These are phyloP conservation scores for Calephelis nemesis DNA, from an alignment of 1,140 invertebrate species.

Conservation along the genomic window DNA sequence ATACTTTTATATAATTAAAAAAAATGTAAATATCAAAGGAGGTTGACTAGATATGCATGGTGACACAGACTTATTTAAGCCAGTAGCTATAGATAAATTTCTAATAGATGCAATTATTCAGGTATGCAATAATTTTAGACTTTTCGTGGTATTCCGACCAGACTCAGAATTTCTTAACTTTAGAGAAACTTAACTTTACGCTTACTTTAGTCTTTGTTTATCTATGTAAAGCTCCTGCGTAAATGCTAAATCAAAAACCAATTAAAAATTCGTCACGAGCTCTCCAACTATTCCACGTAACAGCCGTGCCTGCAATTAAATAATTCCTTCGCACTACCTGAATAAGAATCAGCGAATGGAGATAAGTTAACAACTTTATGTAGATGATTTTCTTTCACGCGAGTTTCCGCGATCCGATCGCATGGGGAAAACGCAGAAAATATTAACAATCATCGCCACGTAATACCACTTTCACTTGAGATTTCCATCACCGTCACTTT, in stretches of 20 bases:
- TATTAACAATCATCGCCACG: conserved; percentile 14
- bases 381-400: conserved; percentile 17
- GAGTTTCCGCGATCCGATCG: conserved; percentile 34
- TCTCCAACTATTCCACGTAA: conserved; percentile 33
- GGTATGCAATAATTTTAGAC: too few species aligned
- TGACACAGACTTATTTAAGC: too few species aligned
- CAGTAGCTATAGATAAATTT: too few species aligned
- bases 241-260: neutral
- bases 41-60: too few species aligned
- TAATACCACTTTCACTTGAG: conserved; percentile 47
- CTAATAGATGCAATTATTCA: too few species aligned
- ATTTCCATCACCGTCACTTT: conserved; percentile 70
- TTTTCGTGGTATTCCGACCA: too few species aligned
- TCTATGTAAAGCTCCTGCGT: neutral
- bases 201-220: too few species aligned
- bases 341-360: conserved; percentile 32
- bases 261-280: neutral
- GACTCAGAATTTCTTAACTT: too few species aligned
- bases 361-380: neutral
- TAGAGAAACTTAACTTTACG: too few species aligned
- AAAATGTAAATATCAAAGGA: too few species aligned
- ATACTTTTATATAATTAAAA: too few species aligned
- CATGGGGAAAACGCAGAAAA: conserved; percentile 43
- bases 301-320: conserved; percentile 41
- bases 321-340: conserved; percentile 40